Base-by-base conservation (phyloP, 1,140 invertebrate species). In the Limonius californicus region DNA sequence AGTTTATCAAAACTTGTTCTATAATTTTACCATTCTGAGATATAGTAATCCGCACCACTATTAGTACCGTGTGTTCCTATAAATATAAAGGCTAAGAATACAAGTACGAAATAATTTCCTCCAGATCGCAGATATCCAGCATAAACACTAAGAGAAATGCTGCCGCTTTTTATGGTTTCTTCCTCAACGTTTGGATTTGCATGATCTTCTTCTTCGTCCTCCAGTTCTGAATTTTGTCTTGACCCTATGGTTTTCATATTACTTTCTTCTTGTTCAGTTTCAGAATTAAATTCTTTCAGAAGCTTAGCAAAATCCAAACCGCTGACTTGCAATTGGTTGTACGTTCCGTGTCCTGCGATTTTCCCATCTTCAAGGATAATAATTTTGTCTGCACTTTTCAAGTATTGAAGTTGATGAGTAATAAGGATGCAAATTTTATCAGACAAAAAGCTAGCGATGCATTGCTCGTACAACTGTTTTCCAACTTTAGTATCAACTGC, bases 391-490 rank as follows among this genome's bases (percentile, higher is more conserved):
- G 85, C 87, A 30, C 77, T 77, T 69, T 84, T 84, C 11, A 91
- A 78, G 63, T 85, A 88, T 65, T 90, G 88, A 6, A 90, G 70
- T 67, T 90, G 88, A 76, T 91, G 88, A 2, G 88, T 90, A 1
- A 87, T 85, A 15, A 91, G 74, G 59, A 91, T 87, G 21, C 89
- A 80, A 9, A 87, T 88, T 77, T 90, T 90, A 4, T 80, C 78
- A 39, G 80, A 79, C 1, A 90, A 72, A 50, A 81, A 82, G 21
- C 76, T 77, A 30, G 76, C 69, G 57, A 88, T 82, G 55, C 83
- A 81, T 63, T 82, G 76, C n/a, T 84, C 77, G 68, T 86, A 88
- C 42, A 89, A 82, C 39, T 85, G 81, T 62, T 81, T 76, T 1
- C 81, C 84, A 4, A 89, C 84, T 65, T 81, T 82, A 2, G 80